Percentiles rank a stretch among this genome's conserved stretches.
phyloP scores from a whole-genome alignment of 1,140 invertebrate genomes.

The Anoplophora glabripennis region DNA sequence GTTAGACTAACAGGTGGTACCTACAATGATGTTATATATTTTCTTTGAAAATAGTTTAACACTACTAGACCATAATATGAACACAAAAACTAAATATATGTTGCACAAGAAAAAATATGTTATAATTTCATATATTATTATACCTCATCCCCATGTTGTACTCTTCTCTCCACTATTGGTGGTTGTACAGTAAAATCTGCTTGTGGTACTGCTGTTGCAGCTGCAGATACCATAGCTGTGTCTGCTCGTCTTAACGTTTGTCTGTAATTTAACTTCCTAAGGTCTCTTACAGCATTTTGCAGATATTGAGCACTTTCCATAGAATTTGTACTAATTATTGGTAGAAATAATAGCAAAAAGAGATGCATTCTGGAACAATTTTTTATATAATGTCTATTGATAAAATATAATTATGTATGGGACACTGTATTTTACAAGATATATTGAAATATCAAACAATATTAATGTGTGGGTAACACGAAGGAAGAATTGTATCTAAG shows the following conservation, averaged over 20 bases:
- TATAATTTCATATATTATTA: background rate
- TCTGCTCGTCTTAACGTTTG: conserved; percentile 27
- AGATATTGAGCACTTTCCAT: conserved; percentile 41
- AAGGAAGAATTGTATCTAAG: no score
- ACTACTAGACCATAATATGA: background rate
- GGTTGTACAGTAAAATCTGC: conserved; percentile 9
- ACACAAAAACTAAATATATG: background rate
- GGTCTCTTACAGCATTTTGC: conserved; percentile 42
- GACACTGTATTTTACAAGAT: background rate
- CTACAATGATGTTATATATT: conserved; percentile 5
- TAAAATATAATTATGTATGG: no score
- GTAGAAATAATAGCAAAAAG: conserved; percentile 21
- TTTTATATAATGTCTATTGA: no score
- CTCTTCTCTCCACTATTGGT: conserved; percentile 15
- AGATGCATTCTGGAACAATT: conserved; percentile 29
- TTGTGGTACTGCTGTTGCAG: conserved; percentile 11
- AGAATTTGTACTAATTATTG: conserved; percentile 21
- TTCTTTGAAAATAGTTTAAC: background rate
- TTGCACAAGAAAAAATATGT: background rate
- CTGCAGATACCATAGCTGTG: conserved; percentile 12
- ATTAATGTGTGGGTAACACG: no score
- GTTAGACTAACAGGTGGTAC: conserved; percentile 38
- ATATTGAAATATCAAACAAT: background rate
- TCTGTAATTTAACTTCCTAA: conserved; percentile 33
- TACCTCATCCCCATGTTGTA: conserved; percentile 10